Conservation (phyloP, 1,140 invertebrate genomes). For the Drosophila persimilis region DNA sequence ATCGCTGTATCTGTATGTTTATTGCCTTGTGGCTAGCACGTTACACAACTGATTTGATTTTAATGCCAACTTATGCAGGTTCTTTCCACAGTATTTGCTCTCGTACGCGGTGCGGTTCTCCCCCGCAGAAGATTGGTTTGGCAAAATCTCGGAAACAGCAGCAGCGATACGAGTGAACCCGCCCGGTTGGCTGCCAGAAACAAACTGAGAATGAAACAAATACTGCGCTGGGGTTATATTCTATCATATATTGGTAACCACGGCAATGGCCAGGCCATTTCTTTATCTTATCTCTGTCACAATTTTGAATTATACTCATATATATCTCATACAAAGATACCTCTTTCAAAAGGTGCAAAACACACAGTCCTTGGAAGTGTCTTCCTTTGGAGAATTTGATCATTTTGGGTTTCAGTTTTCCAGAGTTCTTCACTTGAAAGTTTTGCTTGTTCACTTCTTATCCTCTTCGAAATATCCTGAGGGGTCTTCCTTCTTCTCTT, state of each 20-base stretch:
- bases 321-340: slow-evolving; percentile 4
- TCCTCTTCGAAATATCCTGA: not conserved
- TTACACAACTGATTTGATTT: slow-evolving; percentile 64
- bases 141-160: not conserved
- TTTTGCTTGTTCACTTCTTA: slow-evolving; percentile 8
- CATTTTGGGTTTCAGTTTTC: not conserved
- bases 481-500: slow-evolving; percentile 6
- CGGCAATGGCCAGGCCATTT: slow-evolving; percentile 25
- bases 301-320: slow-evolving; percentile 32
- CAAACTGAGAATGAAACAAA: slow-evolving; percentile 66
- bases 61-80: slow-evolving; percentile 19
- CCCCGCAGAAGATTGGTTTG: slow-evolving; percentile 18
- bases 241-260: slow-evolving; percentile 9
- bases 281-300: slow-evolving; percentile 65
- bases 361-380: not conserved
- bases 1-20: slow-evolving; percentile 13
- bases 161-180: slow-evolving; percentile 21
- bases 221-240: slow-evolving; percentile 30
- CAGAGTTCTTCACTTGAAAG: not conserved
- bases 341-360: slow-evolving; percentile 3
- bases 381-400: not conserved
- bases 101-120: slow-evolving; percentile 10
- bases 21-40: slow-evolving; percentile 31
- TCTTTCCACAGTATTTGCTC: slow-evolving; percentile 21
- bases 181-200: slow-evolving; percentile 42